Evolutionary conservation across 2,797 vertebrate genomes (phyloP), one percentile per base, ranked within the genome.

Genomic region (Eulemur rubriventer): DNA sequence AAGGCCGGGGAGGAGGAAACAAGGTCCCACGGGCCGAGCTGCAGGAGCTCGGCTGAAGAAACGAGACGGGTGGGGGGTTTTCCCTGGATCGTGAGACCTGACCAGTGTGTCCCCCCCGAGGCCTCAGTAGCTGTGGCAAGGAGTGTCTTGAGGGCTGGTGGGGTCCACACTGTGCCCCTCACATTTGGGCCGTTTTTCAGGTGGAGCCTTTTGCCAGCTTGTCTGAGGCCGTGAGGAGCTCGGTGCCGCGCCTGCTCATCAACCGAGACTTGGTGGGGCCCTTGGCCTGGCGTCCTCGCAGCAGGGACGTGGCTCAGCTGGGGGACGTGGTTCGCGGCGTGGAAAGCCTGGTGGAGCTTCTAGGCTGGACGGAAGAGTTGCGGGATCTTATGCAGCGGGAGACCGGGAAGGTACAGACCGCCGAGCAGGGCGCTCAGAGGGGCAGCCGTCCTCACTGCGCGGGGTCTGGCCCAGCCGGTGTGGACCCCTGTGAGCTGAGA

Each of bases 121-220:
- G 82, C 30, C 33, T 50, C 46, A 7, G 22, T 41, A 33, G 69
- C 35, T 55, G 38, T 92, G 73, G 80, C 52, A 0, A 1, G 7
- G 22, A 38, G 2, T 30, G 18, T n/a, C 65, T 48, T 22, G 46
- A 18, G 63, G 81, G 6, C 22, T 24, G 0, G 2, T 46, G 48
- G 69, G 30, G n/a, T 22, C 17, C n/a, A 22, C 11, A 4, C 26
- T 12, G 22, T 33, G 48, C 59, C 61, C 28, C 50, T 95, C 41
- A 48, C 2, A 0, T 50, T 16, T 55, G 33, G 87, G n/a, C 61
- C 1, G 0, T 88, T 76, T 94, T 96, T 41, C 97, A 99, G 99
- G 99, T 99, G 98, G 99, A 99, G 97, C 99, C 99, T n/a, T 99
- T 99, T 35, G 99, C 99, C 97, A 99, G 99, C 94, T 98, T 99